Base-by-base conservation (phyloP, 2,113 vertebrate species). In the Haemorhous mexicanus region DNA sequence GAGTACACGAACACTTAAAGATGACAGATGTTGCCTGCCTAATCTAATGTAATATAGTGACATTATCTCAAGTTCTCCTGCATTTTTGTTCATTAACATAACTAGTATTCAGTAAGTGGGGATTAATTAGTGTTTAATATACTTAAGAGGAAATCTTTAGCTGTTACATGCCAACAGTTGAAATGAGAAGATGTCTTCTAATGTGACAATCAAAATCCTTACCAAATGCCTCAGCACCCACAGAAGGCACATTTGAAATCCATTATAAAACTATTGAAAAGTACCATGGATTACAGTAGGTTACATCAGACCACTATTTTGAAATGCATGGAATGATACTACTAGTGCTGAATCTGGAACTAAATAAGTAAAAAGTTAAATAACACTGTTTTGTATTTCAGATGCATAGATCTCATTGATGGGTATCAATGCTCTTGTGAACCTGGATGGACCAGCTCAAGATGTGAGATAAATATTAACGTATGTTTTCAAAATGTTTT, bases 401-500 rank as follows among this genome's bases (percentile, higher is more conserved):
- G 98, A 87, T 99, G 98, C 84, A 78, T 86, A 68, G 98, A 98
- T 89, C 94, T 98, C 47, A 91, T 97, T 70, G 89, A 97, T 90
- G 96, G 97, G 3, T 98, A 97, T 95, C 85, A 46, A 43, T 98
- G 98, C 78, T 94, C 91, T 18, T 98, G 98, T 96, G 98, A 98
- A 81, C 43, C 84, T 62, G 98, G 98, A 95, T 98, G 97, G 98
- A 98, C 88, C 15, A 95, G 96, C 73, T 95, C 93, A 95, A 98
- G 97, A 97, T 99, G 98, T 93, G 97, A 98, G 93, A 97, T 94
- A 79, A 98, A 98, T 95, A 96, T 98, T 90, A 97, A 99, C 30
- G 98, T 99, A 98, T 96, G 98, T 98, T 68, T 92, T 89, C 53
- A 80, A 49, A 70, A 26, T 70, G 46, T 78, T 80, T 73, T 77